Conservation (phyloP, 2,113 vertebrate species). For the Ranitomeya variabilis region DNA sequence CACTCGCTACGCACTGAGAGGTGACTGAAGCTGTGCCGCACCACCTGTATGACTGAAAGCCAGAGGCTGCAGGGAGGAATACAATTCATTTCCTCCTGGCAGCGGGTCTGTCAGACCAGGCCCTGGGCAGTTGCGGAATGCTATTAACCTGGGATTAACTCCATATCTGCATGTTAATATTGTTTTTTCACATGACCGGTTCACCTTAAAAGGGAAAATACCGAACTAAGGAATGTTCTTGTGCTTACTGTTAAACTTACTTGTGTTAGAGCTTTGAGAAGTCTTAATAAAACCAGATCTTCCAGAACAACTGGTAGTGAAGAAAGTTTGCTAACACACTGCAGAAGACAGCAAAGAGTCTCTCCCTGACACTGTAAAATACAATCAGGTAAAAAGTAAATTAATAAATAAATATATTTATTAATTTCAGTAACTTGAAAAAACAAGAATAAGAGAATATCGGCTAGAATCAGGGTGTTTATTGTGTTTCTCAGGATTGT, state of each 20-base stretch:
- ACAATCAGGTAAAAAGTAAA: neutral
- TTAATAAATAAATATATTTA: neutral
- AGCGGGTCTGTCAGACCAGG: too few relatives aligned
- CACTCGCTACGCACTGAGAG: too few relatives aligned
- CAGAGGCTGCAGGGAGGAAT: too few relatives aligned
- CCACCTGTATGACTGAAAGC: too few relatives aligned
- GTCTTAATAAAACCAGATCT: constrained; percentile 69
- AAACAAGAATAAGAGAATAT: neutral
- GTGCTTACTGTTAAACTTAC: constrained; percentile 57
- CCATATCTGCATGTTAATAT: too few relatives aligned
- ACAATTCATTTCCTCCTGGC: too few relatives aligned
- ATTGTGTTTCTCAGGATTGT: neutral
- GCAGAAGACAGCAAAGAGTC: constrained; percentile 75
- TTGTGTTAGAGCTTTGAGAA: constrained; percentile 72
- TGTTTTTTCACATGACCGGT: too few relatives aligned
- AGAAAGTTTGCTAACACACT: constrained; percentile 72
- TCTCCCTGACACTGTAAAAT: constrained; percentile 70
- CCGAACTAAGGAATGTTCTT: neutral
- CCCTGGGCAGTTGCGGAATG: too few relatives aligned
- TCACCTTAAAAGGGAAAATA: neutral
- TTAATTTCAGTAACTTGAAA: neutral
- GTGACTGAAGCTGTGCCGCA: too few relatives aligned
- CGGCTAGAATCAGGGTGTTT: neutral
- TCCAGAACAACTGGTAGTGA: constrained; percentile 71
- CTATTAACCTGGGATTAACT: too few relatives aligned